Percentiles rank a stretch among this genome's conserved stretches.
Evolutionary conservation across 2,888 invertebrate species (phyloP).

Genomic region (Muscina levida): DNA sequence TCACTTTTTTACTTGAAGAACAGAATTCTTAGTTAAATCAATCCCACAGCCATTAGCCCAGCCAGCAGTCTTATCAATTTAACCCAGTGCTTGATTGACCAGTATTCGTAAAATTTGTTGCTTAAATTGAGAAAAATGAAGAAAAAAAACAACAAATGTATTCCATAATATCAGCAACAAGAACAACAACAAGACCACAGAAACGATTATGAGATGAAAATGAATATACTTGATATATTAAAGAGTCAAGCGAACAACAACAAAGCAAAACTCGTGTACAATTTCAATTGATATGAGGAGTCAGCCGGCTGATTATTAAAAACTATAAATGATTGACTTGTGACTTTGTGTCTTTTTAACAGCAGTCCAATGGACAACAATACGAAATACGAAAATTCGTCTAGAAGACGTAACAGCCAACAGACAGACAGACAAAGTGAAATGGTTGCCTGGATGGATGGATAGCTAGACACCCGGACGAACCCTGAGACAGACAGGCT

Average conservation of each 20-base stretch:
- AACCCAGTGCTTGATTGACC: conserved; percentile 65
- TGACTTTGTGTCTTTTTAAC: conserved; percentile 45
- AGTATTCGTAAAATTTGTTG: conserved; percentile 53
- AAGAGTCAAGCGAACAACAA: conserved; percentile 1
- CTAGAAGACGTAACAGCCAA: conserved; percentile 1
- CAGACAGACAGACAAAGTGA: background rate
- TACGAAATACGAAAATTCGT: background rate
- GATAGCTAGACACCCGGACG: background rate
- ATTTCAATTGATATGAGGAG: conserved; percentile 60
- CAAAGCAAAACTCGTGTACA: conserved; percentile 8
- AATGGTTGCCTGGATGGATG: conserved; percentile 14
- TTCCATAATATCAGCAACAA: conserved; percentile 15
- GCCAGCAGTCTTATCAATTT: conserved; percentile 54
- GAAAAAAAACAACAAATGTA: background rate
- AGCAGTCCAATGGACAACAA: background rate
- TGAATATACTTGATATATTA: conserved; percentile 36
- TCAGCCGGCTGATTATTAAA: conserved; percentile 61
- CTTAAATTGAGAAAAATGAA: too few relatives aligned
- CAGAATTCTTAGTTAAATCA: background rate
- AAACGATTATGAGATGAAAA: conserved; percentile 44
- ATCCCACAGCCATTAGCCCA: conserved; percentile 27
- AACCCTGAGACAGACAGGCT: conserved; percentile 34
- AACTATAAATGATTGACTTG: conserved; percentile 62
- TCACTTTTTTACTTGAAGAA: background rate
- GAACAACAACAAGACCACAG: background rate